Conservation (phyloP, 2,888 invertebrate species). For the Ariolimax columbianus region DNA sequence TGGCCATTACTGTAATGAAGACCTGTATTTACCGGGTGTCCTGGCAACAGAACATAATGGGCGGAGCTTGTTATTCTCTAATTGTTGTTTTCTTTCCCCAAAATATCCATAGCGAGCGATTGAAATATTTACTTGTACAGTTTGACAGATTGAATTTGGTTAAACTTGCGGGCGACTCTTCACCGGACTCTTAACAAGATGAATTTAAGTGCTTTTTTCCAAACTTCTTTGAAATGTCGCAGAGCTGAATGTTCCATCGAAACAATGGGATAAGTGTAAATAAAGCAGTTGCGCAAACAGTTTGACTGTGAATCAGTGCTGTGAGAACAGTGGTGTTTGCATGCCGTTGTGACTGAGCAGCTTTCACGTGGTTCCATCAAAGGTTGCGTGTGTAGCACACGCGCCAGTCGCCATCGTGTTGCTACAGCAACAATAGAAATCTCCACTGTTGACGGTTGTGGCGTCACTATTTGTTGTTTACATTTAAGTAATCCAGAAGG, state of each 20-base stretch:
- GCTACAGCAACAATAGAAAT: not conserved
- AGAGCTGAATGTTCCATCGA: not conserved
- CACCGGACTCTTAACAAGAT: not conserved
- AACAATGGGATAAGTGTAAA: constrained; percentile 30
- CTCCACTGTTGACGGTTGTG: not conserved
- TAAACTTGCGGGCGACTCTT: constrained; percentile 28
- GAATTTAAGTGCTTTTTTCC: constrained; percentile 7
- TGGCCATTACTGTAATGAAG: constrained; percentile 47
- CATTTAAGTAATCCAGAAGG: not conserved
- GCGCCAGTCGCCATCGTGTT: not conserved
- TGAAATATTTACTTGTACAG: constrained; percentile 41
- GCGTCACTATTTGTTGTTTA: not conserved
- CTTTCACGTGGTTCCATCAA: not conserved
- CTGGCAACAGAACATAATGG: constrained; percentile 37
- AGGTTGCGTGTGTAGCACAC: not conserved
- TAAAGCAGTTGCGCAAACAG: constrained; percentile 21
- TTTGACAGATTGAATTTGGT: constrained; percentile 31
- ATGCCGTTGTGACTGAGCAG: not conserved
- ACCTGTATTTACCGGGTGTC: constrained; percentile 46
- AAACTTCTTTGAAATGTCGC: constrained; percentile 1
- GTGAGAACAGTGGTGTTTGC: constrained; percentile 11
- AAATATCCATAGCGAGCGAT: constrained; percentile 1
- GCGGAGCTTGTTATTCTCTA: constrained; percentile 32
- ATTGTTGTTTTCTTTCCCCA: constrained; percentile 41
- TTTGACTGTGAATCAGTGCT: not conserved